A percentile compares a stretch with the other conserved stretches of the same genome.
These are phyloP conservation scores for Hydrozoanthus gracilis DNA, from an alignment of 92 coral and sea anemone genomes.

Conservation along the genomic window DNA sequence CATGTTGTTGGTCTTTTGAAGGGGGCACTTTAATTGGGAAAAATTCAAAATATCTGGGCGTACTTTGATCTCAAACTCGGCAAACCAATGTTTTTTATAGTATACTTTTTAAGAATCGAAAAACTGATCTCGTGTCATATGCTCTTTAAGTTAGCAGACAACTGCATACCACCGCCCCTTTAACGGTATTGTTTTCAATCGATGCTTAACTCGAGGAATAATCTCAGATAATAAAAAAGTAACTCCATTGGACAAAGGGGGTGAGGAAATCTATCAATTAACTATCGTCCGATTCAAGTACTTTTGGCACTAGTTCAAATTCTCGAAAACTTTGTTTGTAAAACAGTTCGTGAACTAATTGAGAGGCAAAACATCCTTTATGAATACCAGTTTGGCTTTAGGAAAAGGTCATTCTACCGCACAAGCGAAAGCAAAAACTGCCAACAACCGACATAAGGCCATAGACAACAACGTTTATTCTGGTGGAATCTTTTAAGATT, in stretches of 20 bases:
- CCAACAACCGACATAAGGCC: conserved; percentile 4
- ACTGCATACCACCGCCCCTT: not conserved
- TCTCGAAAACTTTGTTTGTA: conserved; percentile 49
- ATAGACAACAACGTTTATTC: conserved; percentile 38
- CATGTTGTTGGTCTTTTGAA: too few relatives aligned
- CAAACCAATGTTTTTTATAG: too few relatives aligned
- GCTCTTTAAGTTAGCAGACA: not conserved
- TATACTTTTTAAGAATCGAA: too few relatives aligned
- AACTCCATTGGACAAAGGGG: conserved; percentile 55
- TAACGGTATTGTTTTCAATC: conserved; percentile 6
- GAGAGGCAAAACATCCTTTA: conserved; percentile 44
- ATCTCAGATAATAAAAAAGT: conserved; percentile 46
- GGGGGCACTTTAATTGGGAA: too few relatives aligned
- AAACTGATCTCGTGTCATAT: too few relatives aligned
- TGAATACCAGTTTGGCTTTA: conserved; percentile 55
- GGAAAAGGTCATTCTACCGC: conserved; percentile 2
- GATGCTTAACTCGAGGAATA: conserved; percentile 8
- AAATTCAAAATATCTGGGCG: too few relatives aligned
- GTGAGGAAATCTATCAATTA: conserved; percentile 15
- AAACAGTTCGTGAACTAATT: conserved; percentile 47
- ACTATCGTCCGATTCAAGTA: conserved; percentile 58
- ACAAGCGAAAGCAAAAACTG: conserved; percentile 28
- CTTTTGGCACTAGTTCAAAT: conserved; percentile 53
- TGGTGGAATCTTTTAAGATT: conserved; percentile 53
- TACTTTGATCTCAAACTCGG: too few relatives aligned